Base-by-base conservation (phyloP, 2,888 invertebrate genomes). In the Sinelater perroti region DNA sequence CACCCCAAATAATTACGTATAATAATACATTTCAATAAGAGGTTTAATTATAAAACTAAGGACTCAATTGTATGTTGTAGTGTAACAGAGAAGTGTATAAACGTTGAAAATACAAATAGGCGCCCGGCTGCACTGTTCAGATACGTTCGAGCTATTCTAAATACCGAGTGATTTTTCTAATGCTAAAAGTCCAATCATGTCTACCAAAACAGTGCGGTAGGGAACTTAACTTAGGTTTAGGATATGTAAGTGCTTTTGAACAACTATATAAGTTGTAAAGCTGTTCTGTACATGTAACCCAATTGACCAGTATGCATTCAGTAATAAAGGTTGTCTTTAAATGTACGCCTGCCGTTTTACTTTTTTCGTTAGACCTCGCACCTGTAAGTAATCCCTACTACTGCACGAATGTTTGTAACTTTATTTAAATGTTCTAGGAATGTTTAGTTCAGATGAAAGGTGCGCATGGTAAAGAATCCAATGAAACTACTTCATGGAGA, bases 281-380 rank as follows among this genome's bases (percentile, higher is more conserved):
- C 68, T 73, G 74, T 76, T 78, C 78, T 78, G 77, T 78, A 78
- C 77, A 78, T 79, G 77, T 79, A 79, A 79, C 79, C 78, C 76
- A 77, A 77, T 77, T 79, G 80, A 80, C 81, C 80, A 81, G 80
- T 80, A 80, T 80, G 80, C 80, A 80, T 80, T 80, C 79, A 81
- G 77, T 78, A 78, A 81, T 81, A 81, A 81, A 81, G 80, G 80
- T 80, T 80, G 80, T 80, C 80, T 78, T n/a, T 80, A 78, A 80
- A 79, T 78, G 78, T 79, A 76, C 10, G n/a, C 4, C 20, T 16
- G 33, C 24, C 16, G 11, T 11, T 28, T 28, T 28, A n/a, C n/a
- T n/a, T n/a, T n/a, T n/a, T n/a, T n/a, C n/a, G n/a, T n/a, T n/a
- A n/a, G n/a, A n/a, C n/a, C n/a, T n/a, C n/a, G n/a, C n/a, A n/a